These are phyloP conservation scores for Anarrhichthys ocellatus DNA, from an alignment of 2,113 vertebrate genomes.

Conservation along the genomic window DNA sequence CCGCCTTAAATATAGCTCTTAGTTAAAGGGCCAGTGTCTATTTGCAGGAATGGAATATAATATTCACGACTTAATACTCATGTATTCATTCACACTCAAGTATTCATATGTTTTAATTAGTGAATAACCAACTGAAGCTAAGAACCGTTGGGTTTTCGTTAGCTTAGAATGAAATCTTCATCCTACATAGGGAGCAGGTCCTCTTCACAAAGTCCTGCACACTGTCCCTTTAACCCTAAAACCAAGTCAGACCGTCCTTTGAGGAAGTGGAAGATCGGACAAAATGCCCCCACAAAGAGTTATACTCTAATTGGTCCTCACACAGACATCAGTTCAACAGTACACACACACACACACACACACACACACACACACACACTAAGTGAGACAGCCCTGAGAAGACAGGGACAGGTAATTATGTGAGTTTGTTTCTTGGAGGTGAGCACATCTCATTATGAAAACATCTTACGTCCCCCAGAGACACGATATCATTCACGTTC, in stretches of 20 bases:
- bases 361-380: constrained; percentile 5
- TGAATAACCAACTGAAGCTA: too few relatives aligned
- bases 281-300: background rate
- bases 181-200: too few relatives aligned
- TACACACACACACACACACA: constrained; percentile 15
- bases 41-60: too few relatives aligned
- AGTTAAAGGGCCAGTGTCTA: background rate
- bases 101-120: too few relatives aligned
- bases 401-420: constrained; percentile 25
- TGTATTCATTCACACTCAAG: too few relatives aligned
- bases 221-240: too few relatives aligned
- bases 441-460: constrained; percentile 28
- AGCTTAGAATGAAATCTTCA: too few relatives aligned
- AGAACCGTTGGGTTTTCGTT: too few relatives aligned
- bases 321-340: background rate
- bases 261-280: background rate
- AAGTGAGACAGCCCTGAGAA: background rate
- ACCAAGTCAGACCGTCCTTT: too few relatives aligned
- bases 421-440: constrained; percentile 36
- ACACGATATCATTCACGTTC: background rate
- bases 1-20: background rate
- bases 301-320: background rate
- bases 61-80: too few relatives aligned
- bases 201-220: too few relatives aligned
- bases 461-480: constrained; percentile 17